Evolutionary conservation across 2,797 vertebrate genomes (phyloP).

Genomic region (Eulemur mongoz): DNA sequence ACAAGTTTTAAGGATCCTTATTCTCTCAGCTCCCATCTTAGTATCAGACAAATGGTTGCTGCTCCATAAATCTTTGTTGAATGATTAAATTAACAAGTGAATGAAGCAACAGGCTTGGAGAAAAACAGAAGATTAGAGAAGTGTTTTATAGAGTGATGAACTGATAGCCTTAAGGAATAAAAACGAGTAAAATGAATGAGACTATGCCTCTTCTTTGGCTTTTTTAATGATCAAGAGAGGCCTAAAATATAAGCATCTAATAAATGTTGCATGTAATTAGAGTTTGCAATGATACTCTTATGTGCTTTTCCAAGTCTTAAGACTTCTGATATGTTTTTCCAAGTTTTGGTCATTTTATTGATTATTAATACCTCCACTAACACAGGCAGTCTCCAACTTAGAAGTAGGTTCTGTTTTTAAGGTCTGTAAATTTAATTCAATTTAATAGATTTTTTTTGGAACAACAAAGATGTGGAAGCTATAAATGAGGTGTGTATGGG

Average conservation of each 20-base stretch:
- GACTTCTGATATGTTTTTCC: not conserved
- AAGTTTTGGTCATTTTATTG: conserved; percentile 2
- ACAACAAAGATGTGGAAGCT: not conserved
- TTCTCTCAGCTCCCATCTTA: not conserved
- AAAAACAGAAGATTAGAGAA: not conserved
- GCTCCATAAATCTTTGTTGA: not conserved
- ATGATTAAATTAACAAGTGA: not conserved
- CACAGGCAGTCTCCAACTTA: not conserved
- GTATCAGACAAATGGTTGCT: not conserved
- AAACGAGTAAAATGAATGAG: not conserved
- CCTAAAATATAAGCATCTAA: not conserved
- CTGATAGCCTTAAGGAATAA: not conserved
- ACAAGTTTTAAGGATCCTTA: not conserved
- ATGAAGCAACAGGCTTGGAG: not conserved
- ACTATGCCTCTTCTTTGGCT: not conserved
- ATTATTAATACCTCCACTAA: not conserved
- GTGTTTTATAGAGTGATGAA: not conserved
- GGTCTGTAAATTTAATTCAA: not conserved
- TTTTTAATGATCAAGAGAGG: not conserved
- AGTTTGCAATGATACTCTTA: not conserved
- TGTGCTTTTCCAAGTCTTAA: not conserved
- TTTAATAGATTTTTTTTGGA: not conserved
- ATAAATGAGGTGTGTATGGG: not conserved
- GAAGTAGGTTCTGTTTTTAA: not conserved
- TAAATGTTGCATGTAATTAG: not conserved